Conservation (phyloP, 2,888 invertebrate genomes). For the Tillus elongatus region DNA sequence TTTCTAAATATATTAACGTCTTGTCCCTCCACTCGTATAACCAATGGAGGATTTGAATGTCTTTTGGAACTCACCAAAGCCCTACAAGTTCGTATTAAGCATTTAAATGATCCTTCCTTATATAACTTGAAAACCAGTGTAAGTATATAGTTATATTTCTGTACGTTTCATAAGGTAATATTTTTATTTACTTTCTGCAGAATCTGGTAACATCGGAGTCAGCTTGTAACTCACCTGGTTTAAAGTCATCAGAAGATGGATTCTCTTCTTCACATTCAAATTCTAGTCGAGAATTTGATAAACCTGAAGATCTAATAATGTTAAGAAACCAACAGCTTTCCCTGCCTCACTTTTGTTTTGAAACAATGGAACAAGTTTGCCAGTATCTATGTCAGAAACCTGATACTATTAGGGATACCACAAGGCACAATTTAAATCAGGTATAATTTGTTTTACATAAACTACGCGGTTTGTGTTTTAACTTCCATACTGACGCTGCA, state of each 20-base stretch:
- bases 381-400: slow-evolving; percentile 32
- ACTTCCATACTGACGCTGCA: too few relatives aligned
- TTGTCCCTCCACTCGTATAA: slow-evolving; percentile 34
- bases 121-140: slow-evolving; percentile 43
- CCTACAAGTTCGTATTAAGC: slow-evolving; percentile 41
- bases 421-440: slow-evolving; percentile 14
- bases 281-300: slow-evolving; percentile 17
- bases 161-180: too few relatives aligned
- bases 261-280: slow-evolving; percentile 1
- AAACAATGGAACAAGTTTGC: slow-evolving; percentile 35
- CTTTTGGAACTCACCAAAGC: slow-evolving; percentile 42
- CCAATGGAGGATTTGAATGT: slow-evolving; percentile 40
- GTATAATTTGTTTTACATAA: background rate
- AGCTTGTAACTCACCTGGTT: too few relatives aligned
- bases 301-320: slow-evolving; percentile 19
- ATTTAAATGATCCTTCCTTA: slow-evolving; percentile 44
- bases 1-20: slow-evolving; percentile 33
- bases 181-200: too few relatives aligned
- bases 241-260: too few relatives aligned
- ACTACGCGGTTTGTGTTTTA: too few relatives aligned
- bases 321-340: slow-evolving; percentile 41
- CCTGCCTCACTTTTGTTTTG: slow-evolving; percentile 42
- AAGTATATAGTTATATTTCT: too few relatives aligned
- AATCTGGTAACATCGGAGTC: too few relatives aligned
- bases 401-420: slow-evolving; percentile 22